Evolutionary conservation across 2,797 vertebrate genomes (phyloP), one percentile per base, ranked within the genome.

Genomic region (Chelon auratus): DNA sequence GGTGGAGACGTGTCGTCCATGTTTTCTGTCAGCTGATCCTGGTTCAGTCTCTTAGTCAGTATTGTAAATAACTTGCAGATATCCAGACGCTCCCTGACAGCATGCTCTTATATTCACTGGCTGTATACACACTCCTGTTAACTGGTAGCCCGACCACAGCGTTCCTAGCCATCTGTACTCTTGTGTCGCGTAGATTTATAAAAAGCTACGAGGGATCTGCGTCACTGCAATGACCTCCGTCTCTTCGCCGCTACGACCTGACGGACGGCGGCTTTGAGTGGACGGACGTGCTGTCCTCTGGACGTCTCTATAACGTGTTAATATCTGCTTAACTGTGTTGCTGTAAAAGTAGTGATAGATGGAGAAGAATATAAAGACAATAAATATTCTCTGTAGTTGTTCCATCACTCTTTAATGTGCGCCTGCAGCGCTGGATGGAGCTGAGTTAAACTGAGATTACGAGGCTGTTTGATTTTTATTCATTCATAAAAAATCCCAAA

Each of bases 31-130:
- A 83, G 68, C 43, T 62, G 76, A 88, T 75, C 68, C 48, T 74
- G 80, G 74, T 48, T 66, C 77, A 82, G 20, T 55, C 78, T 86
- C 78, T 78, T 77, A 65, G 84, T 69, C 83, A 68, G 81, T 88
- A 60, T 78, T 93, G 88, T 94, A 93, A 90, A 93, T 92, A 92
- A 89, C 72, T 55, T 75, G 76, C 87, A 83, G 56, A 75, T 86
- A 78, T 77, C 81, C 73, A 75, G 78, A 88, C 83, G 88, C 89
- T 88, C 91, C 86, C 74, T 81, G 88, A 91, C 82, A 88, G 93
- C 92, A 93, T 95, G 93, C 90, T 86, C 55, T 79, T 83, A 90
- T 91, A 91, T 77, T 66, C 82, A 87, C 75, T 58, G 81, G 65
- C 78, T 89, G 80, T 83, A 84, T 43, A 85, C 82, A 87, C 61